Evolutionary conservation across 37 sponge, comb jelly and placozoan species (phyloP), one percentile per base, ranked within the genome.

Genomic region (Haliclona indistincta): DNA sequence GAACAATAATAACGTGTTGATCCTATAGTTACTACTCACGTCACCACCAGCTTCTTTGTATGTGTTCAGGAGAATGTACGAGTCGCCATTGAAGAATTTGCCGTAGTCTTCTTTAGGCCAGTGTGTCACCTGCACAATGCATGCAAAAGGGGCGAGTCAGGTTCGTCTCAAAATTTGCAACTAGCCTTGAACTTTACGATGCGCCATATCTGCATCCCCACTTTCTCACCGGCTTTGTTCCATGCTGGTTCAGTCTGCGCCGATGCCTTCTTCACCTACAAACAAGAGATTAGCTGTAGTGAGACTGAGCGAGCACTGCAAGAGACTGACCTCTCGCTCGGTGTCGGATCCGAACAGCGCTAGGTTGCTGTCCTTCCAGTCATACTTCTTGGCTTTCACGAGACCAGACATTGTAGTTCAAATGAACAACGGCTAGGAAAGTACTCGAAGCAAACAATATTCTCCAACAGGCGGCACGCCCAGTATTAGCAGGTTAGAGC

Each of bases 41-140:
- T 83, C 84, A 22, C 61, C 38, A 1, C 61, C 70, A 30, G 64
- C 55, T 75, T 84, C 63, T 81, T 93, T 87, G 84, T 93, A 93
- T 23, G 93, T 93, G 70, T 93, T 87, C 15, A 93, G 85, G 58
- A 93, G 79, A 73, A 93, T 93, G 84, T 93, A 93, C 36, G 89
- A 89, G 67, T 93, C 94, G 13, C 94, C 94, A 32, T 84, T 86
- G 80, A 58, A 93, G 74, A 93, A 93, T 83, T 81, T 76, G 7
- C 94, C 94, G 68, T 89, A 82, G 64, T 85, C 81, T 23, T 75
- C 86, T 47, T 69, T 80, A 23, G 85, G 88, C 93, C 93, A 93
- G 55, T 74, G 73, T 11, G 53, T 49, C 43, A 90, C 93, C 79
- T 93, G 34, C 36, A 25, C n/a, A n/a, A n/a, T n/a, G n/a, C n/a